phyloP scores from a whole-genome alignment of 2,113 vertebrate genomes.

The Pachypanchax playfairii region DNA sequence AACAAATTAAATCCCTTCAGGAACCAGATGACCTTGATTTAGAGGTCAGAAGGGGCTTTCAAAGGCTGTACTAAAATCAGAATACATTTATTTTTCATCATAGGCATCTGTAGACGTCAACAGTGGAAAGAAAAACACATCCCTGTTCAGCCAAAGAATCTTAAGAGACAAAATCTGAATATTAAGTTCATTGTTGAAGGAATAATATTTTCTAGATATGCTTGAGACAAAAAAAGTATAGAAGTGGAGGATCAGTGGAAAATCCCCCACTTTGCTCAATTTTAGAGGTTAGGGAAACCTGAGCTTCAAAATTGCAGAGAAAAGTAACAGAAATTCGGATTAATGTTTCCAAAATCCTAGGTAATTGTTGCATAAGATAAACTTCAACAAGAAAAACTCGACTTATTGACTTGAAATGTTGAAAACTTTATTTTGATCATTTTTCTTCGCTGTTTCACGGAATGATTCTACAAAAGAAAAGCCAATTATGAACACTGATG shows the following conservation, averaged over 20 bases:
- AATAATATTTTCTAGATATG: constrained; percentile 14
- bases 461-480: background rate
- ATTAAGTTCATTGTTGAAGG: background rate
- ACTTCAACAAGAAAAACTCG: background rate
- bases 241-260: constrained; percentile 47
- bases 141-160: background rate
- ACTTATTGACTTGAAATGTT: background rate
- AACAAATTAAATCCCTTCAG: constrained; percentile 9
- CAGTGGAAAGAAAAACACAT: background rate
- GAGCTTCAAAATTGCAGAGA: constrained; percentile 5
- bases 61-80: constrained; percentile 31
- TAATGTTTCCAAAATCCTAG: background rate
- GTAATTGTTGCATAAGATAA: background rate
- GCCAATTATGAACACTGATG: background rate
- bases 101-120: background rate
- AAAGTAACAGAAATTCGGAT: background rate
- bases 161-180: constrained; percentile 15
- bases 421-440: background rate
- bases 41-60: constrained; percentile 5
- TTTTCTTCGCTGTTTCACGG: background rate
- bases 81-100: constrained; percentile 47
- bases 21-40: constrained; percentile 32
- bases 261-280: constrained; percentile 26
- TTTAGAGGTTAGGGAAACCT: constrained; percentile 17
- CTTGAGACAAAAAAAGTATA: constrained; percentile 7